These are phyloP conservation scores for Eupsittula cactorum DNA, from an alignment of 2,113 vertebrate species.

Conservation along the genomic window DNA sequence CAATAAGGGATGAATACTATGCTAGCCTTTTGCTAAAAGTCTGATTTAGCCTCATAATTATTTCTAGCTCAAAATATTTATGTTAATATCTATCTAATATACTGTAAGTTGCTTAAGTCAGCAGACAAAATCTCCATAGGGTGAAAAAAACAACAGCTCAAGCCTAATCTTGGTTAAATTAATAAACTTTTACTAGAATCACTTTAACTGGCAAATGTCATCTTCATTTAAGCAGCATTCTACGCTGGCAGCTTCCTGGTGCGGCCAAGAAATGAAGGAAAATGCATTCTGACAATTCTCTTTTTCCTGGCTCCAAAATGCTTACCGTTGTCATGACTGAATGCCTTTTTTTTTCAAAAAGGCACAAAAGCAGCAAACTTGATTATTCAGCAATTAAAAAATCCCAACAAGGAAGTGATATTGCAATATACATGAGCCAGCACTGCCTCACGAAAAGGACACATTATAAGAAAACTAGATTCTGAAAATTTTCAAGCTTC, in stretches of 20 bases:
- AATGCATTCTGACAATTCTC: not conserved
- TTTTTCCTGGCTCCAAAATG: slow-evolving; percentile 36
- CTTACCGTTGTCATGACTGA: slow-evolving; percentile 71
- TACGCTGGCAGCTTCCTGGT: not conserved
- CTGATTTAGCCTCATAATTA: not conserved
- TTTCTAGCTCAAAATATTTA: slow-evolving; percentile 12
- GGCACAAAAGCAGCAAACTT: slow-evolving; percentile 77
- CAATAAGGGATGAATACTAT: not conserved
- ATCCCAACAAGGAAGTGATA: slow-evolving; percentile 49
- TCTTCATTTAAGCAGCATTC: not conserved
- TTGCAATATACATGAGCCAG: slow-evolving; percentile 63
- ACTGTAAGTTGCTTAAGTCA: not conserved
- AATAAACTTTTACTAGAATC: not conserved
- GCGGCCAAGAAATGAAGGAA: not conserved
- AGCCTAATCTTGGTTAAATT: not conserved
- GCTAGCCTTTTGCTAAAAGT: not conserved
- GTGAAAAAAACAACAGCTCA: not conserved
- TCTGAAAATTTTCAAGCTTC: slow-evolving; percentile 56
- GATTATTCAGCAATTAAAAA: slow-evolving; percentile 50
- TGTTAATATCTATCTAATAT: not conserved
- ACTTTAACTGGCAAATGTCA: not conserved
- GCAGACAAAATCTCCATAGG: not conserved
- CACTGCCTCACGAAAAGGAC: slow-evolving; percentile 55
- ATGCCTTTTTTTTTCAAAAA: slow-evolving; percentile 55
- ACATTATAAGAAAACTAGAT: slow-evolving; percentile 33